These are phyloP conservation scores for Eugnorisma glareosa DNA, from an alignment of 2,888 invertebrate genomes.

Conservation along the genomic window DNA sequence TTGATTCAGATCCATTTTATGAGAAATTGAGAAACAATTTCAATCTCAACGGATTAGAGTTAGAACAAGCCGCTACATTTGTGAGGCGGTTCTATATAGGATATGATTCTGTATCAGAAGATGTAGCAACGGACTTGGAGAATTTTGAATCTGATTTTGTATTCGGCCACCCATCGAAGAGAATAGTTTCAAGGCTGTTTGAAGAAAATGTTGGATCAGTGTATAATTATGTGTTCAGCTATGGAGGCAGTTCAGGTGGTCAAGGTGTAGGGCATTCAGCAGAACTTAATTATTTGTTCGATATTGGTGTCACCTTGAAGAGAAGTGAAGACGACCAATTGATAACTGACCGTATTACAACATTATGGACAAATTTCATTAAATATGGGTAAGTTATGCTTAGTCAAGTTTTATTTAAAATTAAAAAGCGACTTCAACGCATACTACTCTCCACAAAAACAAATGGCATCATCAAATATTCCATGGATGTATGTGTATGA, in stretches of 20 bases:
- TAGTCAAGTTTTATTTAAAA: too few species aligned
- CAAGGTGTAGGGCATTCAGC: slow-evolving; percentile 78
- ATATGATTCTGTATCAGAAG: slow-evolving; percentile 76
- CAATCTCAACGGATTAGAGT: slow-evolving; percentile 76
- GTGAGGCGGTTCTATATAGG: slow-evolving; percentile 85
- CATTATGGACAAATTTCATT: slow-evolving; percentile 85
- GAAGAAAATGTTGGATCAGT: slow-evolving; percentile 80
- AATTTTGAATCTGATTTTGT: slow-evolving; percentile 84
- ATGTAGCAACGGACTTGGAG: slow-evolving; percentile 73
- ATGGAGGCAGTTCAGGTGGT: slow-evolving; percentile 72
- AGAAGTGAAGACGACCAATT: slow-evolving; percentile 75
- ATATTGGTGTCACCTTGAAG: slow-evolving; percentile 59
- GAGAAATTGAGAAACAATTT: slow-evolving; percentile 79
- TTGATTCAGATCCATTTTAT: slow-evolving; percentile 79
- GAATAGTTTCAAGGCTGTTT: slow-evolving; percentile 77
- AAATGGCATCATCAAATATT: not conserved
- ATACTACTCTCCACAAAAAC: not conserved
- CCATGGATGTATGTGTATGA: too few species aligned
- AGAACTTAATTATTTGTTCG: slow-evolving; percentile 83
- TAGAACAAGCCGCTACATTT: slow-evolving; percentile 73
- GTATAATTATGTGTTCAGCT: slow-evolving; percentile 83
- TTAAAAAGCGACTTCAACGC: not conserved
- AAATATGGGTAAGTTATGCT: slow-evolving; percentile 82
- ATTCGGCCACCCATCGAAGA: slow-evolving; percentile 82
- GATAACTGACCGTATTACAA: slow-evolving; percentile 78